A percentile compares a stretch with the other conserved stretches of the same genome.
Evolutionary conservation across 2,888 invertebrate species (phyloP).

Genomic region (Eristalis arbustorum): DNA sequence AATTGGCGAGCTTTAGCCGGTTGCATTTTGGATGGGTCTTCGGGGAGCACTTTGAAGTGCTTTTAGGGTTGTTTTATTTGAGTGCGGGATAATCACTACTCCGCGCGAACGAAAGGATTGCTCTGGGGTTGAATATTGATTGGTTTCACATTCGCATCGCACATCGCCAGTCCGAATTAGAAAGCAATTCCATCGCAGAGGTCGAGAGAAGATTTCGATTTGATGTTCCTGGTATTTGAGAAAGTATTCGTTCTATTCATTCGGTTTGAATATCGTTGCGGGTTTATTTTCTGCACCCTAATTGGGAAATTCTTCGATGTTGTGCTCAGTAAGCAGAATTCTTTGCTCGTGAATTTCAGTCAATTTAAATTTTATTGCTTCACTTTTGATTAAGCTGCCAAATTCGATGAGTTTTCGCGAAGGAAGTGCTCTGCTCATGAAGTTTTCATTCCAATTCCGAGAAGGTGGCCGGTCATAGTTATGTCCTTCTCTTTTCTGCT

Average conservation of each 20-base stretch:
- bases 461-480: too few relatives aligned
- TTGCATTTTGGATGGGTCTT: constrained; percentile 48
- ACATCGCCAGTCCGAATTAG: neutral
- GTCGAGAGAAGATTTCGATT: neutral
- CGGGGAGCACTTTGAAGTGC: constrained; percentile 23
- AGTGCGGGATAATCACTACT: constrained; percentile 36
- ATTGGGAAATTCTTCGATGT: too few relatives aligned
- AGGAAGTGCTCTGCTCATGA: too few relatives aligned
- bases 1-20: constrained; percentile 29
- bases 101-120: neutral
- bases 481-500: too few relatives aligned
- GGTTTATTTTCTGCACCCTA: too few relatives aligned
- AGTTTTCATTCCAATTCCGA: too few relatives aligned
- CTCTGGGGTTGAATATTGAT: neutral
- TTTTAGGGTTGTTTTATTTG: constrained; percentile 31
- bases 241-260: neutral
- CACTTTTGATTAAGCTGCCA: too few relatives aligned
- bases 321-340: too few relatives aligned
- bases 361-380: too few relatives aligned
- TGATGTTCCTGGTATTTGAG: neutral
- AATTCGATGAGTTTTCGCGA: too few relatives aligned
- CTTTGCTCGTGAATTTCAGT: too few relatives aligned
- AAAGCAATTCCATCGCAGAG: neutral
- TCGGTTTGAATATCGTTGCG: too few relatives aligned
- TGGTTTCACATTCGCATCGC: neutral